phyloP scores from a whole-genome alignment of 1,140 invertebrate species.

The Rhyacophila brunnea region DNA sequence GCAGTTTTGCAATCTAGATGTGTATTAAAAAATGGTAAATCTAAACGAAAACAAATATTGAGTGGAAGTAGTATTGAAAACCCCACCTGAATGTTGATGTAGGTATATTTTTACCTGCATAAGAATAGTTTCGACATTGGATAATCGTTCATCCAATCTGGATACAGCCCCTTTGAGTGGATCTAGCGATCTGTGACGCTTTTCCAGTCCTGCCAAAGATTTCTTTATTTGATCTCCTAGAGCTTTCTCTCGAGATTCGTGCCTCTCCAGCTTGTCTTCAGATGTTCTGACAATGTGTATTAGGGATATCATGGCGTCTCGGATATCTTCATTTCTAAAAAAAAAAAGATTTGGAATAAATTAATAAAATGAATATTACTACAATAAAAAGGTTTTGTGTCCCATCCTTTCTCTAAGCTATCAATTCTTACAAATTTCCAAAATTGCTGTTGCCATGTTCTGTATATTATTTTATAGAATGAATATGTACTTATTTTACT shows the following conservation, averaged over 20 bases:
- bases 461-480: too few species aligned
- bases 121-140: conserved; percentile 67
- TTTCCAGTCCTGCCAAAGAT: conserved; percentile 67
- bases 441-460: too few species aligned
- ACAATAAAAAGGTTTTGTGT: too few species aligned
- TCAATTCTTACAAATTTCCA: too few species aligned
- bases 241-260: conserved; percentile 77
- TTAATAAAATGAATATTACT: neutral
- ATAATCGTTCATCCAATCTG: conserved; percentile 66
- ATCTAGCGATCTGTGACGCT: conserved; percentile 68
- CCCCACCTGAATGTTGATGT: too few species aligned
- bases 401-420: too few species aligned
- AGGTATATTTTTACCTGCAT: conserved; percentile 57
- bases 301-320: conserved; percentile 76
- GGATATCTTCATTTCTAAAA: conserved; percentile 75
- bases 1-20: too few species aligned
- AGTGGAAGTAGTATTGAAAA: too few species aligned
- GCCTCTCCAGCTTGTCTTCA: conserved; percentile 80
- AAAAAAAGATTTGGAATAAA: neutral
- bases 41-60: too few species aligned
- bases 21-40: too few species aligned
- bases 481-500: too few species aligned
- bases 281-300: conserved; percentile 76
- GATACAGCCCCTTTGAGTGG: conserved; percentile 63
- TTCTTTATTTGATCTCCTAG: conserved; percentile 78